phyloP scores from a whole-genome alignment of 2,888 invertebrate genomes.

The Altica lythri region DNA sequence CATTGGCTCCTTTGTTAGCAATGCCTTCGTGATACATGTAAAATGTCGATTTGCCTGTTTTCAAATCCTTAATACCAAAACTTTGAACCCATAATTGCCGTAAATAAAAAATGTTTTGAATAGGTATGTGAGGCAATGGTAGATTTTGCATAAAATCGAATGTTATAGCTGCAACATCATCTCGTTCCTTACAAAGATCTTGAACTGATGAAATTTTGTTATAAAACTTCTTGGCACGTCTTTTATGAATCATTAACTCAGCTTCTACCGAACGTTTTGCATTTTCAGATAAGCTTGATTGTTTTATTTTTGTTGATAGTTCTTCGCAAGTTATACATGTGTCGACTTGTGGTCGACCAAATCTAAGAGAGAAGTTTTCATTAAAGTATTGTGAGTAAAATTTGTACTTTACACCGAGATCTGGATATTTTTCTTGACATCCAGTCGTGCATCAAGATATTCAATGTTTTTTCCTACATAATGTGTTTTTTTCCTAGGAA shows the following conservation, averaged over 20 bases:
- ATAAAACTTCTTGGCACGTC: slow-evolving; percentile 38
- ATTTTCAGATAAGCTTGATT: slow-evolving; percentile 26
- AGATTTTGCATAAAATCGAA: slow-evolving; percentile 43
- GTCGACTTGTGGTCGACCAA: slow-evolving; percentile 40
- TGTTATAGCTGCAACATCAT: slow-evolving; percentile 31
- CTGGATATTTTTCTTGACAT: slow-evolving; percentile 34
- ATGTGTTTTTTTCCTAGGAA: slow-evolving; percentile 31
- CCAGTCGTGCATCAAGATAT: slow-evolving; percentile 40
- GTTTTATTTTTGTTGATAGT: slow-evolving; percentile 34
- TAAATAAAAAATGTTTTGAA: no score
- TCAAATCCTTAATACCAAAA: slow-evolving; percentile 27
- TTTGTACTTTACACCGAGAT: slow-evolving; percentile 34
- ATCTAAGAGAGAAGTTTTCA: slow-evolving; percentile 35
- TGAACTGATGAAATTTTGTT: no score
- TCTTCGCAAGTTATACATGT: slow-evolving; percentile 37
- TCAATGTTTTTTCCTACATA: slow-evolving; percentile 31
- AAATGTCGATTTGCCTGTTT: slow-evolving; percentile 22
- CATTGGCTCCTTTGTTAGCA: slow-evolving; percentile 21
- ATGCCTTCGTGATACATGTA: slow-evolving; percentile 16
- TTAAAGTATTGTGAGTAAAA: slow-evolving; percentile 39
- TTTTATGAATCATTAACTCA: slow-evolving; percentile 36
- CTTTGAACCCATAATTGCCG: slow-evolving; percentile 38
- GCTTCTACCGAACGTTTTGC: slow-evolving; percentile 35
- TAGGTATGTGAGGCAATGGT: slow-evolving; percentile 38
- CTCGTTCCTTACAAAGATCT: slow-evolving; percentile 29